Evolutionary conservation across 2,113 vertebrate species (phyloP).

Genomic region (Asarcornis scutulata): DNA sequence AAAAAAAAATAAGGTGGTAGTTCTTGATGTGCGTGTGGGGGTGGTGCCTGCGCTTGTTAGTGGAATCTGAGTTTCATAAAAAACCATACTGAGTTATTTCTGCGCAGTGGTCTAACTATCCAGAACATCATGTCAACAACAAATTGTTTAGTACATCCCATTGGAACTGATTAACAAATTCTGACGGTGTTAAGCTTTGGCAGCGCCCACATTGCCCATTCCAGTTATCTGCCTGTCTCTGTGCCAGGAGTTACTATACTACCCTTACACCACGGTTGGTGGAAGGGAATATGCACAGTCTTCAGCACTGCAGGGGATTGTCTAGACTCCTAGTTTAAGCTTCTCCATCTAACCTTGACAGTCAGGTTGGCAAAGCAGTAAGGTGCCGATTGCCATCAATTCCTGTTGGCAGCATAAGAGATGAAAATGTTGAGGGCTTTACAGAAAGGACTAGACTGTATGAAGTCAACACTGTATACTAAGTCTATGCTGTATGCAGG

Average conservation of each 20-base stretch:
- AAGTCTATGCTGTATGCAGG: background rate
- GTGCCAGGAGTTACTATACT: background rate
- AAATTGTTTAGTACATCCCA: background rate
- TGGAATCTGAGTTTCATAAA: background rate
- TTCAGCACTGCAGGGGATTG: background rate
- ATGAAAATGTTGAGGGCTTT: background rate
- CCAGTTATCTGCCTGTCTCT: background rate
- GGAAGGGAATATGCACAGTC: background rate
- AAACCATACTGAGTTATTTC: background rate
- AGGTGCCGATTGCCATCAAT: background rate
- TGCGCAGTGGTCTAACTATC: background rate
- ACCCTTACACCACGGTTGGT: background rate
- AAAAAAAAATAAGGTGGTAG: background rate
- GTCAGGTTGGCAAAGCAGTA: background rate
- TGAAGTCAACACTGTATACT: background rate
- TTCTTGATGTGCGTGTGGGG: too few species aligned
- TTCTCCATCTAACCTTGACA: background rate
- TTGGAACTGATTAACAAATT: slow-evolving; percentile 7
- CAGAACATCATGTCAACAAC: background rate
- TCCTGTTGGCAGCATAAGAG: background rate
- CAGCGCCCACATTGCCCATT: background rate
- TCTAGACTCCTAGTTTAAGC: background rate
- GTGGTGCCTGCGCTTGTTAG: background rate
- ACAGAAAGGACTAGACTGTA: background rate
- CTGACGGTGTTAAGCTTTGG: slow-evolving; percentile 26